Conservation (phyloP, 1,140 invertebrate species). For the Holcopasites calliopsidis region DNA sequence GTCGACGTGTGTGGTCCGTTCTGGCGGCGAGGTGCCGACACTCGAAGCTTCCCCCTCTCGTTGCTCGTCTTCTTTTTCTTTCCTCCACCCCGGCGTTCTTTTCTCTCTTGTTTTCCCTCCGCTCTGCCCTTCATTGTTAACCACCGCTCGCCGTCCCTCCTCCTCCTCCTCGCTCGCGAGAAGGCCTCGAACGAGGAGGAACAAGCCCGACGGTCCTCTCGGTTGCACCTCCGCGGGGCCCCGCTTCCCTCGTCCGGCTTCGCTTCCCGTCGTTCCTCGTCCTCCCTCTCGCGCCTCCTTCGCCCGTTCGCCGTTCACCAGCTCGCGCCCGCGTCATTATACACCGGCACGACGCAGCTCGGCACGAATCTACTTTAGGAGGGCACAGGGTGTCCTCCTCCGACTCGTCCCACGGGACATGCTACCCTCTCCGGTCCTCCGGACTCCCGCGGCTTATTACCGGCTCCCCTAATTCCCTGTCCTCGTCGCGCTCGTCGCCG, state of each 20-base stretch:
- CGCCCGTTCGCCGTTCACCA: neutral
- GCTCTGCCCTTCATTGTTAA: constrained; percentile 61
- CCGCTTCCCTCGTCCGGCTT: constrained; percentile 14
- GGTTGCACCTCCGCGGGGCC: neutral
- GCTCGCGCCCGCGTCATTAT: constrained; percentile 72
- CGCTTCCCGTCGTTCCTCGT: constrained; percentile 32
- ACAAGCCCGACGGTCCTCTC: constrained; percentile 15
- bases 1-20: constrained; percentile 79
- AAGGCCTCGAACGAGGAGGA: neutral
- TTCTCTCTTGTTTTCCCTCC: constrained; percentile 58
- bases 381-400: constrained; percentile 59
- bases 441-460: constrained; percentile 71
- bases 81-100: too few relatives aligned
- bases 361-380: constrained; percentile 77
- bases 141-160: constrained; percentile 33
- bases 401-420: constrained; percentile 40
- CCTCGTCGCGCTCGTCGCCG: constrained; percentile 75
- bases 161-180: constrained; percentile 28
- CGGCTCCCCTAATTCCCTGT: constrained; percentile 70
- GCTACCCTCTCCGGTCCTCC: constrained; percentile 54
- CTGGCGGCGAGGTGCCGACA: constrained; percentile 80
- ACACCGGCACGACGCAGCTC: constrained; percentile 68
- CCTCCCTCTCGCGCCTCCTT: constrained; percentile 22
- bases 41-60: constrained; percentile 73
- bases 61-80: constrained; percentile 56